Conservation (phyloP, 2,888 invertebrate genomes). For the Poecilus cupreus region DNA sequence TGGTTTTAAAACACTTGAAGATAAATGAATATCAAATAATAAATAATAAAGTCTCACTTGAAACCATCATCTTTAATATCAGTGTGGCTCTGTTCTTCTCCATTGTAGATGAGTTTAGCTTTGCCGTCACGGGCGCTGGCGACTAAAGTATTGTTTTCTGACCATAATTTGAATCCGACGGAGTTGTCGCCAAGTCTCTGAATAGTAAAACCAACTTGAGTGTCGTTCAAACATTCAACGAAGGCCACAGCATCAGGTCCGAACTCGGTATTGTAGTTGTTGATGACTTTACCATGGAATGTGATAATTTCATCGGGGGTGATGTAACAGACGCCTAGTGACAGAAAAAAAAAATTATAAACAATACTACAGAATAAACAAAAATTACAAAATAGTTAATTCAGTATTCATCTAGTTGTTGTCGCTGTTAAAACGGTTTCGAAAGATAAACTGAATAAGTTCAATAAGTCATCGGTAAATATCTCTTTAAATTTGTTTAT, state of each 20-base stretch:
- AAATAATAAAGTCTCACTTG: too few species aligned
- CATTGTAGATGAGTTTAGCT: constrained; percentile 28
- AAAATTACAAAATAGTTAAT: background rate
- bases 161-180: constrained; percentile 29
- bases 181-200: constrained; percentile 25
- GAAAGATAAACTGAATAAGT: too few species aligned
- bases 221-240: constrained; percentile 35
- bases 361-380: too few species aligned
- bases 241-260: constrained; percentile 34
- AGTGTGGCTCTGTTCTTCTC: background rate
- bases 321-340: constrained; percentile 35
- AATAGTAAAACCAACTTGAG: constrained; percentile 23
- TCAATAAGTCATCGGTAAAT: too few species aligned
- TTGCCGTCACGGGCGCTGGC: background rate
- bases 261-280: background rate
- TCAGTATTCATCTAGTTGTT: too few species aligned
- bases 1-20: too few species aligned
- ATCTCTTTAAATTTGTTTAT: too few species aligned
- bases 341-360: background rate
- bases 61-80: background rate
- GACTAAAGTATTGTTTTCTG: background rate
- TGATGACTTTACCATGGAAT: constrained; percentile 18
- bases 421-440: too few species aligned
- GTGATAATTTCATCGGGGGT: constrained; percentile 26
- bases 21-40: too few species aligned